Base-by-base conservation (phyloP, 2,113 vertebrate species). In the Hoplias malabaricus region DNA sequence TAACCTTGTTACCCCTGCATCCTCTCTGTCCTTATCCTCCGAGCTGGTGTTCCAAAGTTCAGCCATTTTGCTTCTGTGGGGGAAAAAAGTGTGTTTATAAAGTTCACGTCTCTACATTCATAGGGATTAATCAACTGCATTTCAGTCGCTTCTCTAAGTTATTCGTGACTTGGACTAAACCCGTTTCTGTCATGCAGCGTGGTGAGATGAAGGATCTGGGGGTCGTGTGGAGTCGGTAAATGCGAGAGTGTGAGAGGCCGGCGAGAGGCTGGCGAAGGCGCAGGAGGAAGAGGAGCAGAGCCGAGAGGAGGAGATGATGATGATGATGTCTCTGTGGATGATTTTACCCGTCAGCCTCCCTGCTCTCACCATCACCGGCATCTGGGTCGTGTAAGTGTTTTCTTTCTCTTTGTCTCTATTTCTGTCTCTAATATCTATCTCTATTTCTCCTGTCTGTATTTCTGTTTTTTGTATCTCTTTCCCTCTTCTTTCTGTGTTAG, bases 301-400 rank as follows among this genome's bases (percentile, higher is more conserved):
- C 83, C 74, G 66, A 75, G 57, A 81, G 87, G 92, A 86, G 78
- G n/a, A n/a, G n/a, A n/a, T n/a, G n/a, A n/a, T n/a, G n/a, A n/a
- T n/a, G n/a, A 95, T 94, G 48, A 95, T 95, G 94, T 92, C 93
- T 80, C 88, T 92, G 42, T 95, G 94, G 94, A 89, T 89, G 82
- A 90, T 95, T 79, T 89, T 96, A 84, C 95, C 95, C 33, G 78
- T 94, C 83, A 93, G 93, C 78, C 92, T 95, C 50, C 93, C 94
- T 21, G 93, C 91, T 77, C 88, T 96, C 80, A 95, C 94, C 87
- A 95, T 96, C 91, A 93, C 93, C 69, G 95, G 95, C 80, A 95
- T 95, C 88, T 95, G 95, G 94, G 93, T 96, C 74, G 95, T 96
- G 95, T 96, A 89, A 95, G 95, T 95, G 61, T 23, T 19, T 1